A percentile compares a stretch with the other conserved stretches of the same genome.
Evolutionary conservation across 2,888 invertebrate species (phyloP).

Genomic region (Atrina japonica): DNA sequence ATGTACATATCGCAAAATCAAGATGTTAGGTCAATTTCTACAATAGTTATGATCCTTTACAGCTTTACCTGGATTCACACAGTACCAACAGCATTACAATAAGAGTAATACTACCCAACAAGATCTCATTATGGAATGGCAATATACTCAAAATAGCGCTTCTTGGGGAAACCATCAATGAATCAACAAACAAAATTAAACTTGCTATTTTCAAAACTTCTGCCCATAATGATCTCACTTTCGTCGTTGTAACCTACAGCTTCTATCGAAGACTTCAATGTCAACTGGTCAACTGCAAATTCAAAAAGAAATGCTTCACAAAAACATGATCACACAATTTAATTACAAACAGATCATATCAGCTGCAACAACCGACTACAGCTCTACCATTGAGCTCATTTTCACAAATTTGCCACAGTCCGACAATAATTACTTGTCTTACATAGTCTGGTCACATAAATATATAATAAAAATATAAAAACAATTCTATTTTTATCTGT

Average conservation of each 20-base stretch:
- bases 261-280: slow-evolving; percentile 26
- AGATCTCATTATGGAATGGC: slow-evolving; percentile 17
- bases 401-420: slow-evolving; percentile 13
- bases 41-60: no score
- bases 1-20: no score
- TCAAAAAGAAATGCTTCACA: slow-evolving; percentile 1
- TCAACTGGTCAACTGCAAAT: slow-evolving; percentile 6
- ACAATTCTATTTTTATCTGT: no score
- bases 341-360: slow-evolving; percentile 12
- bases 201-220: background rate
- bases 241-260: slow-evolving; percentile 13
- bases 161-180: background rate
- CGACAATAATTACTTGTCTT: no score
- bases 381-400: slow-evolving; percentile 22
- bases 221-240: background rate
- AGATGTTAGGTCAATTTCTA: no score
- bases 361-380: slow-evolving; percentile 8
- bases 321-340: background rate
- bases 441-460: no score
- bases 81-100: slow-evolving; percentile 6
- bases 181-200: background rate
- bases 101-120: background rate
- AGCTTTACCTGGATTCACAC: slow-evolving; percentile 6
- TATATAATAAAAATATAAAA: no score
- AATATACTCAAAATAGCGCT: background rate